Conservation (phyloP, 2,797 vertebrate genomes). For the Manis crassicaudata region DNA sequence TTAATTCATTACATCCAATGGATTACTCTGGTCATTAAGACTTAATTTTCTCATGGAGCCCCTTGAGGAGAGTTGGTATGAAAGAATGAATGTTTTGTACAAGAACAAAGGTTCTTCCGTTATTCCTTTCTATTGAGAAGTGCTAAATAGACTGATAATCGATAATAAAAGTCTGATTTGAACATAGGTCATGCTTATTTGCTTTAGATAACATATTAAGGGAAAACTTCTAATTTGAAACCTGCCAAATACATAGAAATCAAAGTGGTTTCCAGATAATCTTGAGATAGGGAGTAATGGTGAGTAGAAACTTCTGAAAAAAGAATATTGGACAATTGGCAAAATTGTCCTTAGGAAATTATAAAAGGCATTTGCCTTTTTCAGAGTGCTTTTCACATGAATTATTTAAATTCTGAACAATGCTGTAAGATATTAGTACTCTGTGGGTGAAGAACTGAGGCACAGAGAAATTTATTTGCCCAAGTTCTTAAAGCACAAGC, state of each 20-base stretch:
- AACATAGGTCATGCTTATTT: conserved; percentile 9
- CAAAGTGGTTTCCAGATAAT: not conserved
- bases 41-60: conserved; percentile 30
- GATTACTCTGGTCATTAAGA: not conserved
- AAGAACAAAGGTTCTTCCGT: not conserved
- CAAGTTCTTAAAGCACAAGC: not conserved
- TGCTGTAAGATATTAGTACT: not conserved
- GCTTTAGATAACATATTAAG: not conserved
- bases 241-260: not conserved
- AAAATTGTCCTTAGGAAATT: not conserved
- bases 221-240: conserved; percentile 25
- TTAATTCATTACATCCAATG: not conserved
- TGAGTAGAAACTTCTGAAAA: not conserved
- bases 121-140: not conserved
- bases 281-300: not conserved
- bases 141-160: conserved; percentile 2
- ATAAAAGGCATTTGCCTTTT: not conserved
- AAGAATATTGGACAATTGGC: not conserved
- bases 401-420: conserved; percentile 5
- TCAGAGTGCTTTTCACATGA: not conserved
- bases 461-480: not conserved
- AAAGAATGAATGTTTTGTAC: not conserved
- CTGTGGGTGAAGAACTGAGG: not conserved
- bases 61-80: not conserved
- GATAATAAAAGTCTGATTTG: not conserved